phyloP scores from a whole-genome alignment of 2,113 vertebrate species.

The Oreochromis spilurus region DNA sequence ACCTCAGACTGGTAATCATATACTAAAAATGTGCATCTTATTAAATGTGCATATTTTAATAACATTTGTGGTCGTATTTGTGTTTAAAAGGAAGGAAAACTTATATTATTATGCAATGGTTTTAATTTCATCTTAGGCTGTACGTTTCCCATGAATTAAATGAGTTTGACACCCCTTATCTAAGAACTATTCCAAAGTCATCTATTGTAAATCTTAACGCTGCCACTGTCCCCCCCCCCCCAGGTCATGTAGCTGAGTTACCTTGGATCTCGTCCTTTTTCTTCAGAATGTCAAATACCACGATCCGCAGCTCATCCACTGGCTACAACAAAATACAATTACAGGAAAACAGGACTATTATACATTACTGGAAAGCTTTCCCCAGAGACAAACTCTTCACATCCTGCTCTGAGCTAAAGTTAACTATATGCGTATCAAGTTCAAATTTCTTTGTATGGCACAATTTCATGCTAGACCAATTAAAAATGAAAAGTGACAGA shows the following conservation, averaged over 20 bases:
- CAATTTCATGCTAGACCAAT: background rate
- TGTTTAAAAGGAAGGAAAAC: background rate
- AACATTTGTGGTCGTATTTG: fast-evolving
- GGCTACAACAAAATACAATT: constrained; percentile 43
- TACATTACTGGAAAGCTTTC: background rate
- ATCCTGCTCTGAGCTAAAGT: background rate
- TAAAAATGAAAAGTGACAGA: background rate
- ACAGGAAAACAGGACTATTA: background rate
- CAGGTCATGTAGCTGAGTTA: background rate
- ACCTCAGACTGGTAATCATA: background rate
- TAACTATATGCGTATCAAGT: fast-evolving
- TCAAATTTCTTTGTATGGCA: background rate
- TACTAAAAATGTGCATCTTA: fast-evolving
- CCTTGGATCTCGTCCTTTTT: constrained; percentile 61
- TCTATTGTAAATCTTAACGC: background rate
- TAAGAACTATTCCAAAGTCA: fast-evolving
- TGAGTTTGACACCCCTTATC: background rate
- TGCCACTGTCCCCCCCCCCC: background rate
- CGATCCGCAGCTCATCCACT: constrained; percentile 69
- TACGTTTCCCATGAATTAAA: background rate
- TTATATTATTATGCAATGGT: background rate
- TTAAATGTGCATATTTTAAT: fast-evolving
- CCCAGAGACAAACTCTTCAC: background rate
- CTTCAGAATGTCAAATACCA: constrained; percentile 76
- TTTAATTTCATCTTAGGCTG: background rate